Conservation (phyloP, 2,888 invertebrate genomes). For the Drosophila limbata region DNA sequence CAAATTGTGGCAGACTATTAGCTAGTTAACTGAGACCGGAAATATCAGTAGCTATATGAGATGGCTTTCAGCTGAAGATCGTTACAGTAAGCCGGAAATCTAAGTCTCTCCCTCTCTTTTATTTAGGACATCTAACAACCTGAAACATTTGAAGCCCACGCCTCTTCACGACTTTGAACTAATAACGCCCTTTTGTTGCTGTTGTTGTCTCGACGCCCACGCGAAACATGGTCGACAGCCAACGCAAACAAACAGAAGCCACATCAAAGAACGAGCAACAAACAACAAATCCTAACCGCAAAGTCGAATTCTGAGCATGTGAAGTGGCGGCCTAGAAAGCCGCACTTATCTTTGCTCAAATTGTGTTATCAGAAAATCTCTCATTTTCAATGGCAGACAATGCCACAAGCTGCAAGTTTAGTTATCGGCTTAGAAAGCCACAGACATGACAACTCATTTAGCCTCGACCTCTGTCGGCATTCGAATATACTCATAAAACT, state of each 20-base stretch:
- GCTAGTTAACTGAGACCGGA: constrained; percentile 27
- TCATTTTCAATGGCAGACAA: constrained; percentile 42
- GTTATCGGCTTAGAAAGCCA: constrained; percentile 56
- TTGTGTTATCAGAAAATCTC: constrained; percentile 68
- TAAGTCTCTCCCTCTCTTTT: constrained; percentile 22
- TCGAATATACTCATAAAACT: constrained; percentile 27
- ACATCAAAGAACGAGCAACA: not conserved
- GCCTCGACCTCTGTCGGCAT: constrained; percentile 25
- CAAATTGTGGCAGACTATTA: constrained; percentile 14
- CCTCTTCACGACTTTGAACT: constrained; percentile 59
- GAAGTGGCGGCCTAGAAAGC: constrained; percentile 40
- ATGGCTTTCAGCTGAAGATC: constrained; percentile 5
- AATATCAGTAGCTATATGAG: constrained; percentile 12
- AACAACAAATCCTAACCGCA: constrained; percentile 35
- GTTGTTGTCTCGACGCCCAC: constrained; percentile 12
- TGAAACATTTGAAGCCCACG: constrained; percentile 44
- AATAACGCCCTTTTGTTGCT: constrained; percentile 60
- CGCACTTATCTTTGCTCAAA: constrained; percentile 37
- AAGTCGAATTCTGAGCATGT: constrained; percentile 39
- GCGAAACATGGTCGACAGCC: constrained; percentile 16
- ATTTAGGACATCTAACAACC: constrained; percentile 34
- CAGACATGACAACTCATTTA: constrained; percentile 67
- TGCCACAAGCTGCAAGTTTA: constrained; percentile 34
- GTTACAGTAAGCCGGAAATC: constrained; percentile 37
- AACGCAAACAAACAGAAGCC: constrained; percentile 21